A percentile compares a stretch with the other conserved stretches of the same genome.
Evolutionary conservation across 2,888 invertebrate genomes (phyloP).

Genomic region (Crioceris asparagi): DNA sequence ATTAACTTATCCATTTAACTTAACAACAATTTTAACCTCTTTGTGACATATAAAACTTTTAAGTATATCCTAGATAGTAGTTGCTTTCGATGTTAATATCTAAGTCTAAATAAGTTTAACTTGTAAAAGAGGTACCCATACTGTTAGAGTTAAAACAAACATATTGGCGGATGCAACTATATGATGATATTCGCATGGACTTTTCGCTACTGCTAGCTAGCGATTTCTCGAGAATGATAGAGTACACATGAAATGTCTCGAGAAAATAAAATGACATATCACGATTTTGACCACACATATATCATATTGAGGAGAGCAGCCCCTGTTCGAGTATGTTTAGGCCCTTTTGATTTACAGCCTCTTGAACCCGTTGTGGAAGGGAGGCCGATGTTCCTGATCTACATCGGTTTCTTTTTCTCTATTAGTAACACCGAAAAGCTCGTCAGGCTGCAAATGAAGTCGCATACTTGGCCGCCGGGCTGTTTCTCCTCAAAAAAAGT

Average conservation of each 20-base stretch:
- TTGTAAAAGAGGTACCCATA: slow-evolving; percentile 30
- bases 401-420: too few species aligned
- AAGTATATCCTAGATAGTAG: slow-evolving; percentile 22
- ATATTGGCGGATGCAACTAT: slow-evolving; percentile 9
- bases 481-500: too few species aligned
- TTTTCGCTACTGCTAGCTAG: slow-evolving; percentile 20
- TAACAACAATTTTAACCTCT: too few species aligned
- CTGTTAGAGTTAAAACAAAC: slow-evolving; percentile 29
- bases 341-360: slow-evolving; percentile 30
- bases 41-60: slow-evolving; percentile 13
- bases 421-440: too few species aligned
- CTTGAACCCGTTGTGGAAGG: slow-evolving; percentile 12
- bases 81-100: slow-evolving; percentile 24
- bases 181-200: slow-evolving; percentile 23
- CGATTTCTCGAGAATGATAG: background rate
- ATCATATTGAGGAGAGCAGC: slow-evolving; percentile 4
- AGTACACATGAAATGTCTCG: background rate
- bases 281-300: slow-evolving; percentile 16
- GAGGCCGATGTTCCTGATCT: slow-evolving; percentile 7
- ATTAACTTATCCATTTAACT: too few species aligned
- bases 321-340: slow-evolving; percentile 28
- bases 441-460: too few species aligned
- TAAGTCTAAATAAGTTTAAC: slow-evolving; percentile 11
- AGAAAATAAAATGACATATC: slow-evolving; percentile 15
- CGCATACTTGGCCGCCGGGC: too few species aligned